phyloP scores from a whole-genome alignment of 2,113 vertebrate genomes.

The Oncorhynchus kisutch region DNA sequence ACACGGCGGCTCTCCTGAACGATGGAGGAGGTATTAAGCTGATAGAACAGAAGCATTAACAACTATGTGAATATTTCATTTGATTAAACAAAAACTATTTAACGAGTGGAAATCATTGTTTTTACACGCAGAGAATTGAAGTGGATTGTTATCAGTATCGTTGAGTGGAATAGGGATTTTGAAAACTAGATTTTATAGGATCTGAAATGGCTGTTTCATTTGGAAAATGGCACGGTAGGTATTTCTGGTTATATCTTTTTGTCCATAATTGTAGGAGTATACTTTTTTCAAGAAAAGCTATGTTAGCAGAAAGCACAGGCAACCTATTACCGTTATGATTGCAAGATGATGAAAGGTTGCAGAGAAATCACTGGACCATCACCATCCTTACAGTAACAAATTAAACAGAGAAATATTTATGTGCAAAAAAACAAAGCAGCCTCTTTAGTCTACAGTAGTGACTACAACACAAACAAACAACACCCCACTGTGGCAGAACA shows the following conservation, averaged over 20 bases:
- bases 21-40: no score
- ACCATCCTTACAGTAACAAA: conserved; percentile 44
- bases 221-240: not conserved
- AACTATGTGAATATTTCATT: no score
- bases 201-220: not conserved
- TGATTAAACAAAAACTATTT: no score
- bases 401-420: conserved; percentile 22
- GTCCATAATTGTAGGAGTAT: no score
- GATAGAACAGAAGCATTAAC: no score
- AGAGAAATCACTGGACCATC: conserved; percentile 46
- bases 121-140: no score
- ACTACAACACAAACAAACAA: no score
- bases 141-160: not conserved
- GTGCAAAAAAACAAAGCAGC: not conserved
- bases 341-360: conserved; percentile 35
- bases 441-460: no score
- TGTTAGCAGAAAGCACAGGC: conserved; percentile 43
- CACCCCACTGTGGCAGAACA: conserved; percentile 14
- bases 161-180: not conserved
- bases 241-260: conserved; percentile 2
- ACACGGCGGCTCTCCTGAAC: no score
- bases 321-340: conserved; percentile 55
- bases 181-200: conserved; percentile 5
- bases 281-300: conserved; percentile 33
- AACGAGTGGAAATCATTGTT: no score